phyloP scores from a whole-genome alignment of 92 coral and sea anemone genomes.

The Palythoa caribaeorum region DNA sequence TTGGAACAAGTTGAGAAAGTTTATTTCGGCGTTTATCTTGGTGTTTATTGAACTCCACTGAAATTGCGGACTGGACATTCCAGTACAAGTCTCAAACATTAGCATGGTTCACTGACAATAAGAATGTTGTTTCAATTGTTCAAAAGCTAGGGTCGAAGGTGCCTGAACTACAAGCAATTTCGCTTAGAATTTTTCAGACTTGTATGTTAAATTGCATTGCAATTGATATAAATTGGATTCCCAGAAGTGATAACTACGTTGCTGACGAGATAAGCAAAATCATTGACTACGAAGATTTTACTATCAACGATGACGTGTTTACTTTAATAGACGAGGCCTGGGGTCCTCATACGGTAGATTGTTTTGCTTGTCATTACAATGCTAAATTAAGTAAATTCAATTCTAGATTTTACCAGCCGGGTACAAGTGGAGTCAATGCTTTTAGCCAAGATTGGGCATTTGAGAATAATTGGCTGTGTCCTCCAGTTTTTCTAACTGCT shows the following conservation, averaged over 20 bases:
- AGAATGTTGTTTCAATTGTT: slow-evolving; percentile 54
- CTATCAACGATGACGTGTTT: slow-evolving; percentile 57
- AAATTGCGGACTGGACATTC: no score
- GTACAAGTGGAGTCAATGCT: slow-evolving; percentile 75
- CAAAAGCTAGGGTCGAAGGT: slow-evolving; percentile 56
- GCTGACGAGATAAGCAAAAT: slow-evolving; percentile 68
- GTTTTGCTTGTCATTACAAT: slow-evolving; percentile 69
- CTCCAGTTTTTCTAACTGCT: slow-evolving; percentile 19
- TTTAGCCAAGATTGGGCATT: slow-evolving; percentile 50
- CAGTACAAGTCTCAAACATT: slow-evolving; percentile 48
- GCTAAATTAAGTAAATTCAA: slow-evolving; percentile 50
- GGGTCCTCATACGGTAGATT: slow-evolving; percentile 63
- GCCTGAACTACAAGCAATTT: slow-evolving; percentile 47
- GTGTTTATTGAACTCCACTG: no score
- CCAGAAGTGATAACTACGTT: slow-evolving; percentile 44
- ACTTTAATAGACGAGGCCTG: slow-evolving; percentile 48
- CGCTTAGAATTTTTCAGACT: slow-evolving; percentile 44
- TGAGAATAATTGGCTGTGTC: slow-evolving; percentile 33
- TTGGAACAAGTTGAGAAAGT: no score
- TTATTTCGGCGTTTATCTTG: no score
- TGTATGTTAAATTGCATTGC: slow-evolving; percentile 45
- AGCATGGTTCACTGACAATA: slow-evolving; percentile 61
- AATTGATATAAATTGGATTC: slow-evolving; percentile 62
- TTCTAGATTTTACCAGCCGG: slow-evolving; percentile 61
- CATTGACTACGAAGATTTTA: slow-evolving; percentile 52